A percentile compares a stretch with the other conserved stretches of the same genome.
phyloP scores from a whole-genome alignment of 92 coral and sea anemone species.

The Muricea muricata region DNA sequence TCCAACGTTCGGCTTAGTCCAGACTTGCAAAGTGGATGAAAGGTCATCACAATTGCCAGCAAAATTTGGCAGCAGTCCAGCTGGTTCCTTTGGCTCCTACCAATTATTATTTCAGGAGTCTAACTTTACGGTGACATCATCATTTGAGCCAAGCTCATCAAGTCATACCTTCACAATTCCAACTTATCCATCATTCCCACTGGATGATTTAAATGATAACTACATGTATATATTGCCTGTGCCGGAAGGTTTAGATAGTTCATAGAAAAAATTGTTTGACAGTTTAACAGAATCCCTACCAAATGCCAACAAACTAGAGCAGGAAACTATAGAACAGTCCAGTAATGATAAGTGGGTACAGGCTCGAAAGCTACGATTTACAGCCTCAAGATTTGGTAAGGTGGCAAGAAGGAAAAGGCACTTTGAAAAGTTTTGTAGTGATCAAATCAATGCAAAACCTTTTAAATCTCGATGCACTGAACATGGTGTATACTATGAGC shows the following conservation, averaged over 20 bases:
- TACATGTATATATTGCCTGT: conserved; percentile 37
- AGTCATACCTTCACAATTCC: neutral
- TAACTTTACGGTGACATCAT: conserved; percentile 41
- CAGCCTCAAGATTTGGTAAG: conserved; percentile 58
- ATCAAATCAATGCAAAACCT: conserved; percentile 48
- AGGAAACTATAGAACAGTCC: conserved; percentile 50
- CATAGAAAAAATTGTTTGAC: conserved; percentile 42
- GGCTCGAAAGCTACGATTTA: conserved; percentile 52
- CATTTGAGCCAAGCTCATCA: conserved; percentile 10
- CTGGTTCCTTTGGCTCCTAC: conserved; percentile 73
- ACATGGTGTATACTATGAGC: conserved; percentile 70
- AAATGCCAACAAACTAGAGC: conserved; percentile 45
- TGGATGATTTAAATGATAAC: conserved; percentile 41
- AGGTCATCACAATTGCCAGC: conserved; percentile 48
- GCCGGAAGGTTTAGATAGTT: conserved; percentile 40
- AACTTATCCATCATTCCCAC: conserved; percentile 51
- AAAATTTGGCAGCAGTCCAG: conserved; percentile 65
- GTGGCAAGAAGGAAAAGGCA: conserved; percentile 56
- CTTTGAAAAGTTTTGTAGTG: conserved; percentile 53
- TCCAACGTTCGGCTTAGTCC: conserved; percentile 56
- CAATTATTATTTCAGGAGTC: conserved; percentile 49
- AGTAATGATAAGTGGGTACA: conserved; percentile 38
- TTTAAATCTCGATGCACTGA: conserved; percentile 39
- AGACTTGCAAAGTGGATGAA: conserved; percentile 48
- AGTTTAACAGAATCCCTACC: neutral